These are phyloP conservation scores for Hafferia zeledoni DNA, from an alignment of 2,797 vertebrate genomes.

Conservation along the genomic window DNA sequence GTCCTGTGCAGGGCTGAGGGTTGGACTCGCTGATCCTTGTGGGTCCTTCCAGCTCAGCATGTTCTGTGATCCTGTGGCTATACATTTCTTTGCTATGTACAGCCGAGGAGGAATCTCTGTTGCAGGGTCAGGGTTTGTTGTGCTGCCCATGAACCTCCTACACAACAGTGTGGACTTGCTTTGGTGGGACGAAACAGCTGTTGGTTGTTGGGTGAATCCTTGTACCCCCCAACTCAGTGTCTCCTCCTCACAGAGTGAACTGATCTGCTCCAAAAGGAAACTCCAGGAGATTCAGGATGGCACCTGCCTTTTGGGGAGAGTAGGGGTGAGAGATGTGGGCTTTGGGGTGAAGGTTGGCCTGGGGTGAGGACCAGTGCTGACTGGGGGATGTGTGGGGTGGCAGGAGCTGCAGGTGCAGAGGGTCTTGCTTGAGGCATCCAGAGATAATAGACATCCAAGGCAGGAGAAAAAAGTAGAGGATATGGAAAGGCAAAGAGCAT, in stretches of 20 bases:
- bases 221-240: accelerated
- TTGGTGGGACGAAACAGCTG: not conserved
- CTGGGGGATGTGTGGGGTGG: accelerated
- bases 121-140: not conserved
- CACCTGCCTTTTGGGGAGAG: not conserved
- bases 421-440: not conserved
- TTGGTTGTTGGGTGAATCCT: accelerated
- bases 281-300: not conserved
- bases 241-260: not conserved
- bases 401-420: not conserved
- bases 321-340: accelerated
- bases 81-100: not conserved
- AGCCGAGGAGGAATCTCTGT: not conserved
- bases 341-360: not conserved
- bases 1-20: not conserved
- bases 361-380: not conserved
- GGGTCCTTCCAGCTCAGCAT: not conserved
- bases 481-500: not conserved
- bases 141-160: not conserved
- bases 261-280: accelerated
- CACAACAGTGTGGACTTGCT: accelerated
- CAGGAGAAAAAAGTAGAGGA: not conserved
- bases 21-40: not conserved
- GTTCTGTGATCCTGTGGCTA: not conserved
- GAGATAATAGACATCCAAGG: not conserved